Conservation (phyloP, 1,140 invertebrate species). For the Drosophila neocordata region DNA sequence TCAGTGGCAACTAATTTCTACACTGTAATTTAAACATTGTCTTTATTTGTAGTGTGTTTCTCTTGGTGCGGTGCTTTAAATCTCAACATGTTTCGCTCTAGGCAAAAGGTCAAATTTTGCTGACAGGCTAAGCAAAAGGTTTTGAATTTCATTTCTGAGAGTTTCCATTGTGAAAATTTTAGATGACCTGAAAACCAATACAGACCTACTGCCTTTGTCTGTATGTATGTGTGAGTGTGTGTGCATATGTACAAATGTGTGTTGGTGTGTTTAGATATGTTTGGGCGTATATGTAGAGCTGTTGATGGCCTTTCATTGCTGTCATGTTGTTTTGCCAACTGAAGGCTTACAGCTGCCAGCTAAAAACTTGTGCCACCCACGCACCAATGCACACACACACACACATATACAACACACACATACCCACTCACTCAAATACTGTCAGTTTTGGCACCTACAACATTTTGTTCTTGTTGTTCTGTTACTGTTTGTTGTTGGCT, state of each 20-base stretch:
- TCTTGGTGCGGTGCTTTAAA: too few relatives aligned
- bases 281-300: not conserved
- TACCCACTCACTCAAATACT: constrained; percentile 48
- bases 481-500: constrained; percentile 24
- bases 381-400: constrained; percentile 18
- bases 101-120: not conserved
- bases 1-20: too few relatives aligned
- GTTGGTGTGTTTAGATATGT: not conserved
- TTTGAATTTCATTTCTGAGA: not conserved
- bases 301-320: constrained; percentile 35
- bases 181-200: not conserved
- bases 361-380: constrained; percentile 51
- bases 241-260: not conserved
- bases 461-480: constrained; percentile 37
- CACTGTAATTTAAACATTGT: too few relatives aligned
- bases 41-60: too few relatives aligned
- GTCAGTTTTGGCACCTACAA: constrained; percentile 76
- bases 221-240: not conserved
- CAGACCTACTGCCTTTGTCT: not conserved
- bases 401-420: constrained; percentile 11
- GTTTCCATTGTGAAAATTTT: not conserved
- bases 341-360: constrained; percentile 64
- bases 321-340: constrained; percentile 63
- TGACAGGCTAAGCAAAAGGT: not conserved
- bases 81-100: not conserved